Evolutionary conservation across 2,797 vertebrate species (phyloP).

Genomic region (Pipistrellus nathusii): DNA sequence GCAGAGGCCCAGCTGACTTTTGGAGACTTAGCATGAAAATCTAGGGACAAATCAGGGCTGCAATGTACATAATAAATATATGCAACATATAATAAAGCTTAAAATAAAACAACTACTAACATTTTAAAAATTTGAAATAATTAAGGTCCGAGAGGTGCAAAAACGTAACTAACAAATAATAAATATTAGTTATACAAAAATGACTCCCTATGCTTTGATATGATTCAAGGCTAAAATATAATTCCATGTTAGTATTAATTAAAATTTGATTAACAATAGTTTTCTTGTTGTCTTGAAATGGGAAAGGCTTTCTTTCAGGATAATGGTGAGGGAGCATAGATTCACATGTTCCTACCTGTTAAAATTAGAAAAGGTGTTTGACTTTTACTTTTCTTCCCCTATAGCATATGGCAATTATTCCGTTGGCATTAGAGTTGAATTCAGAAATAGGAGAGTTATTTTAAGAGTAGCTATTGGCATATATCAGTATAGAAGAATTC

Average conservation of each 20-base stretch:
- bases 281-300: background rate
- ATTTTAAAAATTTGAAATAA: background rate
- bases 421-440: background rate
- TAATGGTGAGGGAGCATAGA: background rate
- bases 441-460: slow-evolving; percentile 21
- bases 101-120: background rate
- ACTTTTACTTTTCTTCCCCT: background rate
- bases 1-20: background rate
- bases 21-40: background rate
- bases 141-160: background rate
- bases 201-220: background rate
- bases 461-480: background rate
- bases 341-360: background rate
- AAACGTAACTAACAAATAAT: background rate
- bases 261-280: background rate
- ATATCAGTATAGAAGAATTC: background rate
- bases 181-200: background rate
- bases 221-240: background rate
- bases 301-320: background rate
- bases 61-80: background rate
- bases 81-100: background rate
- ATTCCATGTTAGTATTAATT: background rate
- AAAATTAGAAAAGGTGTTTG: background rate
- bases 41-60: background rate
- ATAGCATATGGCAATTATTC: background rate